phyloP scores from a whole-genome alignment of 2,113 vertebrate genomes.

The Procavia capensis region DNA sequence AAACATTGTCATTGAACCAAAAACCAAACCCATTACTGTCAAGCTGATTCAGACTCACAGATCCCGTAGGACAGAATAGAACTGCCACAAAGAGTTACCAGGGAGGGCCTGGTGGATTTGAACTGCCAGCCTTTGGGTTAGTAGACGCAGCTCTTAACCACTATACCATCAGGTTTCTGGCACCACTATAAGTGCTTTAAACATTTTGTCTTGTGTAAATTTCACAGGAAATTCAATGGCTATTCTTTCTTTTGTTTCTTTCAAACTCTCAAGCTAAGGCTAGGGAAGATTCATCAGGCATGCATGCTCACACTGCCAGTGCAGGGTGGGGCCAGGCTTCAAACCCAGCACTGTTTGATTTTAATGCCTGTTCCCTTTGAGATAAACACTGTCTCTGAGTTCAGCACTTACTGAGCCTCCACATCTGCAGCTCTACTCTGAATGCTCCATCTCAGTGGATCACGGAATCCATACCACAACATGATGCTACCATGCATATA shows the following conservation, averaged over 20 bases:
- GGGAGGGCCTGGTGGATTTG: no score
- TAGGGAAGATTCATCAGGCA: conserved; percentile 7
- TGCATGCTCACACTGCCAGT: not conserved
- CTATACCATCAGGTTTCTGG: no score
- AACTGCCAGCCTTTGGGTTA: no score
- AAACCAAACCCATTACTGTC: no score
- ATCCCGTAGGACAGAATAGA: no score
- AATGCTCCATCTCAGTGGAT: not conserved
- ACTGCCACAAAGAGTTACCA: no score
- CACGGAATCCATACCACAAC: not conserved
- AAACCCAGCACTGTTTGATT: not conserved
- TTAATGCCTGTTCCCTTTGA: not conserved
- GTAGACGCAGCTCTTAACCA: no score
- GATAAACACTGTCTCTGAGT: not conserved
- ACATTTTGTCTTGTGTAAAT: conserved; percentile 20
- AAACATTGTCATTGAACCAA: not conserved
- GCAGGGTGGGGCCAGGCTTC: not conserved
- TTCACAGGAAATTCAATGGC: not conserved
- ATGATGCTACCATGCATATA: not conserved
- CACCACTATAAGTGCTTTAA: not conserved
- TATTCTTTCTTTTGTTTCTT: not conserved
- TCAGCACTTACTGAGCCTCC: not conserved
- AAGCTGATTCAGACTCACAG: no score
- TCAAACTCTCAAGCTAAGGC: not conserved
- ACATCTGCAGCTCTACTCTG: not conserved